Base-by-base conservation (phyloP, 1,140 invertebrate genomes). In the Probaryconus sp. region DNA sequence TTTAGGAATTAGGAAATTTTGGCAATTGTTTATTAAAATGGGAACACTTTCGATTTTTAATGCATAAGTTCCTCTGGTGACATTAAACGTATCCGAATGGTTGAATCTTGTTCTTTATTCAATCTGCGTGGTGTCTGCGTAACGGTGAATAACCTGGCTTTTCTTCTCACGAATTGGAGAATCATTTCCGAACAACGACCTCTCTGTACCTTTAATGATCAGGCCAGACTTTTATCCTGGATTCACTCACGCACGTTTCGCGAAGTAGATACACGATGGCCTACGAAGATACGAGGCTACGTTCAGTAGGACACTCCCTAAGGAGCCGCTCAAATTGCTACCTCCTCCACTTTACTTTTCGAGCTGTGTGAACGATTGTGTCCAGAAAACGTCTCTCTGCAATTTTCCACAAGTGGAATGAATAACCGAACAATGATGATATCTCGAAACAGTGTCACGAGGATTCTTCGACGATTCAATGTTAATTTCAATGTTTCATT, bases 381-480 rank as follows among this genome's bases (percentile, higher is more conserved):
- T 31, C 17, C 11, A n/a, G n/a, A n/a, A 61, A 61, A 31, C 30
- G 47, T n/a, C n/a, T n/a, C n/a, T 37, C 37, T 11, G 40, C 21
- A 42, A 55, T 64, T 53, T 65, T 40, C 67, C 55, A 47, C n/a
- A 50, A 60, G 77, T 70, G 55, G 68, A 68, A 79, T 75, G 63
- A n/a, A n/a, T n/a, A n/a, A 45, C 45, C 26, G 48, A 55, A 42
- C 18, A 26, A 31, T 31, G 37, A 31, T 45, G 38, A 16, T 45
- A 45, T 56, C 53, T 56, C 18, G 10, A 21, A 45, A 45, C 35
- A 56, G 35, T 43, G 28, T 7, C 13, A 35, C 40, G 26, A 26
- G 53, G 38, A 35, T 21, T 43, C 9, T 16, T 24, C 40, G 26
- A 26, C 38, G 38, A 35, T 21, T 43, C 9, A 21, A 31, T 31